Conservation (phyloP, 2,113 vertebrate species). For the Bambusicola thoracicus region DNA sequence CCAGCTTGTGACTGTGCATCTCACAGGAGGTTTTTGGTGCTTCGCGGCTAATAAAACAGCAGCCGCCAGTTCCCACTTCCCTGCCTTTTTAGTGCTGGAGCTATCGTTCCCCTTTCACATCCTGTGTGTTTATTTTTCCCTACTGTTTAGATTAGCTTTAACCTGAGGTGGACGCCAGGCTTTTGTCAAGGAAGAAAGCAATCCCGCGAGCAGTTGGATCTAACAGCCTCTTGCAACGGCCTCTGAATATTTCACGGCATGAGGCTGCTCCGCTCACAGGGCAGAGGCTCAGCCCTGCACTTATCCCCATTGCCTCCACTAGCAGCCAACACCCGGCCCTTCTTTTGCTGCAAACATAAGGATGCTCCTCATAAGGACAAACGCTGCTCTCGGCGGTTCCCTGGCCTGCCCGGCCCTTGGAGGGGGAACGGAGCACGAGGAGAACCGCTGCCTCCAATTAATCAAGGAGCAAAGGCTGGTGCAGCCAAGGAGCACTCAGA, state of each 20-base stretch:
- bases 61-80: neutral
- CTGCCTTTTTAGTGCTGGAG: neutral
- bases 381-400: neutral
- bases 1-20: neutral
- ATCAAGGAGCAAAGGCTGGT: constrained; percentile 47
- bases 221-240: constrained; percentile 31
- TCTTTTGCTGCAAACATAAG: constrained; percentile 23
- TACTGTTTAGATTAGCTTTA: constrained; percentile 16
- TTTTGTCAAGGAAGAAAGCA: constrained; percentile 9
- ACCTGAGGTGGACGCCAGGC: constrained; percentile 20
- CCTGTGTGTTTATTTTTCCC: neutral
- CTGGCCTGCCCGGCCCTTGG: neutral
- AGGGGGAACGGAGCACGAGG: neutral
- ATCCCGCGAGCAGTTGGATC: constrained; percentile 6
- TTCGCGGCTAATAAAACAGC: constrained; percentile 27
- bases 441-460: constrained; percentile 65
- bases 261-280: neutral
- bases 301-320: constrained; percentile 11
- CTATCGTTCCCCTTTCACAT: constrained; percentile 20
- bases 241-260: constrained; percentile 32
- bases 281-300: neutral
- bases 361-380: neutral
- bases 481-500: constrained; percentile 54
- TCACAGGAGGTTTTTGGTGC: neutral
- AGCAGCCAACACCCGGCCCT: neutral